phyloP scores from a whole-genome alignment of 2,113 vertebrate genomes.

The Pangasianodon hypophthalmus region DNA sequence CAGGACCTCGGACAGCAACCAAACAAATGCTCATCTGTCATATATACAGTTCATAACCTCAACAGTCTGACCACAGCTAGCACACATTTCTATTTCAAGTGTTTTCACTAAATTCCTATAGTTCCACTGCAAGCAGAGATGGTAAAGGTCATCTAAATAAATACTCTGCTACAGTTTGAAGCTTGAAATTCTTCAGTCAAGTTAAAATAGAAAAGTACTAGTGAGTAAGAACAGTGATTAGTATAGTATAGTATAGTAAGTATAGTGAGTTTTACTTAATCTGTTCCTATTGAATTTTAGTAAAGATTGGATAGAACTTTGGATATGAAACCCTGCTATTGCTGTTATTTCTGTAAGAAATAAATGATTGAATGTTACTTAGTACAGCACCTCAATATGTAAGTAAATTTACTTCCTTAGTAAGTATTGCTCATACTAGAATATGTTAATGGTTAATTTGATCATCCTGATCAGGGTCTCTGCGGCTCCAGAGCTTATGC shows the following conservation, averaged over 20 bases:
- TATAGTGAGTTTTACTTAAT: not conserved
- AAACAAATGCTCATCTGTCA: conserved; percentile 38
- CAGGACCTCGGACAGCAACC: conserved; percentile 66
- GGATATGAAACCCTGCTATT: not conserved
- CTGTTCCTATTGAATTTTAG: not conserved
- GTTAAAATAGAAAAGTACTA: not conserved
- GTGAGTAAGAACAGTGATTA: not conserved
- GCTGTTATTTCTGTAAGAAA: not conserved
- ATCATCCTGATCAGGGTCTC: no score
- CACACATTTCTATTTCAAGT: not conserved
- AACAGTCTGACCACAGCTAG: not conserved
- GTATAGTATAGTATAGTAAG: not conserved
- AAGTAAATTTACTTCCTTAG: not conserved
- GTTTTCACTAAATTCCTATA: not conserved
- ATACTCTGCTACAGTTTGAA: not conserved
- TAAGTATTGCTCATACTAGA: not conserved
- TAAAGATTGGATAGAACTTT: not conserved
- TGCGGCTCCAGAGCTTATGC: no score
- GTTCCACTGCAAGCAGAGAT: no score
- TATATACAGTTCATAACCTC: not conserved
- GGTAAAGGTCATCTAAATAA: not conserved
- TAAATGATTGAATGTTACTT: not conserved
- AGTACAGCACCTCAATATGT: not conserved
- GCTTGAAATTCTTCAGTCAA: not conserved
- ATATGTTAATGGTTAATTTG: not conserved